Evolutionary conservation across 2,888 invertebrate genomes (phyloP).

Genomic region (Epinotia nisella): DNA sequence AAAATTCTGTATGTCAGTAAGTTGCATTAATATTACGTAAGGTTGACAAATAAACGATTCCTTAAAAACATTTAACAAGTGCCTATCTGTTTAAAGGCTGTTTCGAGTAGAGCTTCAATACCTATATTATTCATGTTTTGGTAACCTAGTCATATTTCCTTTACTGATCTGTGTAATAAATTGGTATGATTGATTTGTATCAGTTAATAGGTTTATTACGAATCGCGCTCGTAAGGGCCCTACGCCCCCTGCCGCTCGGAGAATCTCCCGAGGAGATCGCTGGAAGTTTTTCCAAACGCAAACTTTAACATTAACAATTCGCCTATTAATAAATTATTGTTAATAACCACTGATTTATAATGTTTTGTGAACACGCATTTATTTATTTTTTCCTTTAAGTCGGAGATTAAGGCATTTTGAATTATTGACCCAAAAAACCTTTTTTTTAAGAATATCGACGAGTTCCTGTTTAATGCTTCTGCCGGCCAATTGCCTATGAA

Average conservation of each 20-base stretch:
- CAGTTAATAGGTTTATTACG: constrained; percentile 25
- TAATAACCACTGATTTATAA: constrained; percentile 32
- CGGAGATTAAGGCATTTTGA: neutral
- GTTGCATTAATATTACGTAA: no score
- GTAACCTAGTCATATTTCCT: no score
- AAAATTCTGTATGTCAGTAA: no score
- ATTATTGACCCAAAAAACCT: neutral
- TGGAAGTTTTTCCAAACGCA: constrained; percentile 36
- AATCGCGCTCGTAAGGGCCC: constrained; percentile 53
- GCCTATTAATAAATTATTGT: constrained; percentile 44
- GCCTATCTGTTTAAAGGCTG: neutral
- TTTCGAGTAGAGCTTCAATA: neutral
- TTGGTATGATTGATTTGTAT: constrained; percentile 6
- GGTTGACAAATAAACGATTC: no score
- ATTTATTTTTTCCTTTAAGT: constrained; percentile 1
- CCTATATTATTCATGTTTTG: neutral
- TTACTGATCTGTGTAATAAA: neutral
- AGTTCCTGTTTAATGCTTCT: neutral
- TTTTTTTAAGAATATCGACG: neutral
- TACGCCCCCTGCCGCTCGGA: constrained; percentile 61
- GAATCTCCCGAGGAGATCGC: constrained; percentile 59
- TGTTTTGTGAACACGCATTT: constrained; percentile 1
- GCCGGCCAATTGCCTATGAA: no score
- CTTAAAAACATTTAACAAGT: no score
- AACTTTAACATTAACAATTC: constrained; percentile 52